A percentile compares a stretch with the other conserved stretches of the same genome.
phyloP scores from a whole-genome alignment of 2,797 vertebrate genomes.

The Chloroceryle inda region DNA sequence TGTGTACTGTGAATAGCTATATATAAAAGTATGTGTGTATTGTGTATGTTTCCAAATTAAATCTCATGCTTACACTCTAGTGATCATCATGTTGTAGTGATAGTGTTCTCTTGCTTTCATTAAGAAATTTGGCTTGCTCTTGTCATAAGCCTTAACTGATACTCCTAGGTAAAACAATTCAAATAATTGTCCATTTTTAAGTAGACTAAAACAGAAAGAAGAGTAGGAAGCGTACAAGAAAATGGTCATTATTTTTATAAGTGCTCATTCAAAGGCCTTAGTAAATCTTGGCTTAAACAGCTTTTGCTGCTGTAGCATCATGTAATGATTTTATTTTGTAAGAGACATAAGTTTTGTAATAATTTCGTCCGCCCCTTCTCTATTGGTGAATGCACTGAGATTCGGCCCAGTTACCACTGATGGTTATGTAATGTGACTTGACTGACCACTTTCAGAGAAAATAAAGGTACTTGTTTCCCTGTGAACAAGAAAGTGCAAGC shows the following conservation, averaged over 20 bases:
- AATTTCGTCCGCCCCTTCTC: not conserved
- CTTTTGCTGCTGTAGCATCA: not conserved
- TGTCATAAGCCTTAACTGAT: slow-evolving; percentile 20
- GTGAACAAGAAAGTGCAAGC: slow-evolving; percentile 10
- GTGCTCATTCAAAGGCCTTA: not conserved
- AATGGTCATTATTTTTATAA: not conserved
- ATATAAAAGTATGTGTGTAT: slow-evolving; percentile 2
- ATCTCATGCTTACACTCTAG: slow-evolving; percentile 28
- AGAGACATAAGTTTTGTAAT: slow-evolving; percentile 14
- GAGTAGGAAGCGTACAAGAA: slow-evolving; percentile 51
- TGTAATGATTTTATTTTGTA: not conserved
- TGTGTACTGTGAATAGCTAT: slow-evolving; percentile 32
- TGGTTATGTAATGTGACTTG: slow-evolving; percentile 46
- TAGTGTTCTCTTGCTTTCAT: slow-evolving; percentile 44
- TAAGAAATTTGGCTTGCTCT: slow-evolving; percentile 70
- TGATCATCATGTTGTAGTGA: slow-evolving; percentile 12
- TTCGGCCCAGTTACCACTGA: not conserved
- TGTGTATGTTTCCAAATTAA: slow-evolving; percentile 28
- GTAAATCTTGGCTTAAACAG: not conserved
- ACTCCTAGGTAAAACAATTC: slow-evolving; percentile 44
- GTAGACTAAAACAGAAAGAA: slow-evolving; percentile 80
- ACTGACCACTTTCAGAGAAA: slow-evolving; percentile 46
- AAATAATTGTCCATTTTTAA: slow-evolving; percentile 22
- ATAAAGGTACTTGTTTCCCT: slow-evolving; percentile 67
- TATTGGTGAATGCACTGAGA: not conserved